Percentiles rank a stretch among this genome's conserved stretches.
phyloP scores from a whole-genome alignment of 2,888 invertebrate genomes.

The Neoaliturus tenellus region DNA sequence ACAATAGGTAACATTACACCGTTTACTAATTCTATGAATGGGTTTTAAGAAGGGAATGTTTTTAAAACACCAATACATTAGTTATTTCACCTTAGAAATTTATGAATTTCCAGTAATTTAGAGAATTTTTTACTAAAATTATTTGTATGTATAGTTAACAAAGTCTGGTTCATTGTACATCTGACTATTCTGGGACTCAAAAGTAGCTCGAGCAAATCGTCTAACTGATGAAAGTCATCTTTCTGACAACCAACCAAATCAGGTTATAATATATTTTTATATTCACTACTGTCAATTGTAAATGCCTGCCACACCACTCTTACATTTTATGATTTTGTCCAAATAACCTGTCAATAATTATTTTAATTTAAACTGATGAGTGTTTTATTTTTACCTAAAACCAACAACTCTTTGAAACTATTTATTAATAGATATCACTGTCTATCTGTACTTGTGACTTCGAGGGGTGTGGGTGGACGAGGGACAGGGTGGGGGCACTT shows the following conservation, averaged over 20 bases:
- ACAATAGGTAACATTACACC: not conserved
- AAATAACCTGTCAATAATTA: not conserved
- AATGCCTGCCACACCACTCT: conserved; percentile 14
- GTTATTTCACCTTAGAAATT: not conserved
- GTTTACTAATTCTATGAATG: not conserved
- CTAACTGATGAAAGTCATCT: too few relatives aligned
- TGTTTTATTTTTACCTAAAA: not conserved
- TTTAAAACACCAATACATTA: not conserved
- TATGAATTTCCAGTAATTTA: too few relatives aligned
- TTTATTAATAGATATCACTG: too few relatives aligned
- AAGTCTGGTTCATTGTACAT: too few relatives aligned
- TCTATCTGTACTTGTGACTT: too few relatives aligned
- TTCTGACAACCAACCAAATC: not conserved
- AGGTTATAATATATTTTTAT: not conserved
- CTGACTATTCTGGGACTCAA: too few relatives aligned
- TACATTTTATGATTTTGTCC: not conserved
- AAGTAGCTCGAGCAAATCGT: too few relatives aligned
- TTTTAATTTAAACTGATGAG: not conserved
- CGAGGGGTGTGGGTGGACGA: too few relatives aligned
- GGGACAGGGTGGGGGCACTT: too few relatives aligned
- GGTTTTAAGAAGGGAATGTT: not conserved
- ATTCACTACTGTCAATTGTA: conserved; percentile 11
- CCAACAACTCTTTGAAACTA: not conserved
- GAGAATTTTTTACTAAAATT: too few relatives aligned
- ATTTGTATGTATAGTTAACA: too few relatives aligned